Base-by-base conservation (phyloP, 1,140 invertebrate species). In the Polypedilum vanderplanki region DNA sequence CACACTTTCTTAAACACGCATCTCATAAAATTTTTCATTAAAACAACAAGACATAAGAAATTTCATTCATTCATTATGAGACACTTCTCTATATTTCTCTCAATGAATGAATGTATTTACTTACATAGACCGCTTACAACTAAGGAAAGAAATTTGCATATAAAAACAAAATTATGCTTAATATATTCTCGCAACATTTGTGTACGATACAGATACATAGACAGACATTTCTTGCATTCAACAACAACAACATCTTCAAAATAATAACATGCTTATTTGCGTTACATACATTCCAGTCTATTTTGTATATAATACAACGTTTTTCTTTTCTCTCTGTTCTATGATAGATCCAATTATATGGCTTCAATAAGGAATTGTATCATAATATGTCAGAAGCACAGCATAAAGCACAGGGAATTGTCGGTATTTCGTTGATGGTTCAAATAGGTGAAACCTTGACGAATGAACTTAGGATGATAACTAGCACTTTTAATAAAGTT, bases 331-430 rank as follows among this genome's bases (percentile, higher is more conserved):
- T 87, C 64, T 67, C n/a, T n/a, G 1, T 67, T 88, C n/a, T 3
- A 33, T 18, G 20, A 75, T 87, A 97, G 95, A 92, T 98, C 78
- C 96, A 98, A 85, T 86, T 98, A 46, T 95, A 96, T 79, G 96
- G 95, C 3, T 98, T 94, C 85, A 98, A 98, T 82, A 92, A 94
- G 76, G 94, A 98, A 82, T 85, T 98, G n/a, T 98, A 98, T 85
- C 92, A 93, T 80, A 98, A 98, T 83, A 95, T 97, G 89, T 92
- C 93, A 40, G 93, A 97, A 84, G 96, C 96, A 20, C 91, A 95
- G 78, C 92, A 95, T 81, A 93, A 94, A 83, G 93, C 93, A 40
- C 93, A 96, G 82, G 96, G 96, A 40, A 88, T 98, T 77, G 92
- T 97, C 7, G 95, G 91, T 8, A 93, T 98, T 77, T 95, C 95